Conservation (phyloP, 2,797 vertebrate genomes). For the Fratercula arctica region DNA sequence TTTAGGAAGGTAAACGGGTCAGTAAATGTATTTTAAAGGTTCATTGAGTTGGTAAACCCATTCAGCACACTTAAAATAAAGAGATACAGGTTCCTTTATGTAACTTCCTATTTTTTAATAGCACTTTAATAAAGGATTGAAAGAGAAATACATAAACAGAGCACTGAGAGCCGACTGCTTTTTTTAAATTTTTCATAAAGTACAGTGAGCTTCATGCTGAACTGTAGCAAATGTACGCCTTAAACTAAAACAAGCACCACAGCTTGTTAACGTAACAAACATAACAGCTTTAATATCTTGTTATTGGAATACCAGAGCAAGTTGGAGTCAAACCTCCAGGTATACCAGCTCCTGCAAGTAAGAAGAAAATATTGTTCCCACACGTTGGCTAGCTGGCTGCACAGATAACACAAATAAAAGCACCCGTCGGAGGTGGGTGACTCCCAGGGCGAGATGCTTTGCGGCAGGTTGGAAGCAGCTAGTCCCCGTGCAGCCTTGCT, state of each 20-base stretch:
- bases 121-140: not conserved
- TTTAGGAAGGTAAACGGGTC: not conserved
- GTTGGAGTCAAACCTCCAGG: slow-evolving; percentile 8
- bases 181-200: not conserved
- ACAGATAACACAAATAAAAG: not conserved
- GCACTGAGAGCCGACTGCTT: not conserved
- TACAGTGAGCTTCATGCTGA: not conserved
- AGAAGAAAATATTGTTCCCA: not conserved
- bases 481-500: not conserved
- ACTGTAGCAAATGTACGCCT: slow-evolving; percentile 3
- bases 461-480: not conserved
- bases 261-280: slow-evolving; percentile 15
- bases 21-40: slow-evolving; percentile 29
- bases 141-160: slow-evolving; percentile 4
- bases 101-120: slow-evolving; percentile 24
- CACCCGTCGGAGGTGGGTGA: not conserved
- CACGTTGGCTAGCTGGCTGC: not conserved
- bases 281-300: slow-evolving; percentile 20
- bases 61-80: not conserved
- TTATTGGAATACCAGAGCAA: not conserved
- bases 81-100: not conserved
- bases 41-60: not conserved
- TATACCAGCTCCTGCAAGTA: not conserved
- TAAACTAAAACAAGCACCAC: slow-evolving; percentile 27
- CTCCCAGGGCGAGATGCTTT: not conserved